These are phyloP conservation scores for Eustalomyia histrio DNA, from an alignment of 2,888 invertebrate species.

Conservation along the genomic window DNA sequence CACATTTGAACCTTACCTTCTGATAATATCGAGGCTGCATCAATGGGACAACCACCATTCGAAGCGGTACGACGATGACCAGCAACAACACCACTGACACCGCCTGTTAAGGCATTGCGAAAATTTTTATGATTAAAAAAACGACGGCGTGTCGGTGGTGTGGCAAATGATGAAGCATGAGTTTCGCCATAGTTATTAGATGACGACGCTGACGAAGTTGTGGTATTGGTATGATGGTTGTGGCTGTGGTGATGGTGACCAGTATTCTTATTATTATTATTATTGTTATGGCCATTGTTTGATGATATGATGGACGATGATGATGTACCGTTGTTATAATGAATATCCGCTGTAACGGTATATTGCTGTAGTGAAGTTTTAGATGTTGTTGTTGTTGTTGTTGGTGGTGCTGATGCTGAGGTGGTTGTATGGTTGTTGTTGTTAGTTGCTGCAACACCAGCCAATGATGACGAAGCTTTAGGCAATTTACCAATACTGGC, in stretches of 20 bases:
- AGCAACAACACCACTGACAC: conserved; percentile 66
- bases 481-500: conserved; percentile 77
- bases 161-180: conserved; percentile 85
- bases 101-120: conserved; percentile 85
- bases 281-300: conserved; percentile 54
- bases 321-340: conserved; percentile 57
- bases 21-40: conserved; percentile 75
- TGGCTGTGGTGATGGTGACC: conserved; percentile 19
- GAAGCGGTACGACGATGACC: conserved; percentile 78
- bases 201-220: conserved; percentile 73
- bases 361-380: conserved; percentile 63
- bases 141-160: conserved; percentile 87
- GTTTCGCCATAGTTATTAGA: conserved; percentile 78
- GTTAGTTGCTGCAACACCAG: conserved; percentile 63
- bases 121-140: conserved; percentile 90
- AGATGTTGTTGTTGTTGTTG: conserved; percentile 21
- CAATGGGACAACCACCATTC: conserved; percentile 78
- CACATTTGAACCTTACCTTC: conserved; percentile 72
- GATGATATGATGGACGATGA: conserved; percentile 53
- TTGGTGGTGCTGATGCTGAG: conserved; percentile 4
- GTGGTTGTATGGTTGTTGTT: conserved; percentile 65
- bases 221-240: conserved; percentile 22
- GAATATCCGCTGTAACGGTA: conserved; percentile 68
- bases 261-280: background rate
- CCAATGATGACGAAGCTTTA: conserved; percentile 69